Base-by-base conservation (phyloP, 1,140 invertebrate genomes). In the Danaus plexippus region DNA sequence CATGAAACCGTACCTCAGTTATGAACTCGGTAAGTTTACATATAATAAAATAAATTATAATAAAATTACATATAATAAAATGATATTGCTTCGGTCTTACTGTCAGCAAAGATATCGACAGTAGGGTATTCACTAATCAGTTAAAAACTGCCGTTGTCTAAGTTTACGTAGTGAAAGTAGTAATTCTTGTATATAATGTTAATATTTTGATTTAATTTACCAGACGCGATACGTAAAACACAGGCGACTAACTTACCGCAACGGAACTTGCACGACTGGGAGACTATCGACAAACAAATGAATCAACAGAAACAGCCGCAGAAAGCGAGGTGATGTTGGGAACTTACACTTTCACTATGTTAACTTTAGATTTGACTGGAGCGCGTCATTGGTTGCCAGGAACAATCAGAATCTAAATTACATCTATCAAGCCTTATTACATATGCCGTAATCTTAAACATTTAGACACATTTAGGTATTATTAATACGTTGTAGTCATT, bases 1-100 rank as follows among this genome's bases (percentile, higher is more conserved):
- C 6, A 88, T 92, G 69, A 91, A 89, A 18, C 92, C 92, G 0
- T 90, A 92, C 58, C 82, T 93, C 1, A 90, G 90, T 9, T 93
- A 93, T 49, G 90, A 93, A 68, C 75, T 93, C 52, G 91, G 92
- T 75, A 80, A 69, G 42, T n/a, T 46, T 22, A 32, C 2, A 32
- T 32, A 32, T 32, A 6, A 6, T n/a, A n/a, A n/a, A n/a, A n/a
- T n/a, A n/a, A n/a, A n/a, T n/a, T n/a, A n/a, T n/a, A n/a, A n/a
- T n/a, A n/a, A n/a, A n/a, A n/a, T n/a, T n/a, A n/a, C n/a, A n/a
- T n/a, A n/a, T n/a, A n/a, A n/a, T n/a, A n/a, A n/a, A n/a, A n/a
- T n/a, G n/a, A 32, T 32, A 32, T 32, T 32, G 22, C 22, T 32
- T 32, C 7, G 22, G 22, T 32, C 0, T 32, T 2, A 32, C 2